Percentiles rank a stretch among this genome's conserved stretches.
Conservation (phyloP, 2,113 vertebrate genomes). For the Cervus canadensis region DNA sequence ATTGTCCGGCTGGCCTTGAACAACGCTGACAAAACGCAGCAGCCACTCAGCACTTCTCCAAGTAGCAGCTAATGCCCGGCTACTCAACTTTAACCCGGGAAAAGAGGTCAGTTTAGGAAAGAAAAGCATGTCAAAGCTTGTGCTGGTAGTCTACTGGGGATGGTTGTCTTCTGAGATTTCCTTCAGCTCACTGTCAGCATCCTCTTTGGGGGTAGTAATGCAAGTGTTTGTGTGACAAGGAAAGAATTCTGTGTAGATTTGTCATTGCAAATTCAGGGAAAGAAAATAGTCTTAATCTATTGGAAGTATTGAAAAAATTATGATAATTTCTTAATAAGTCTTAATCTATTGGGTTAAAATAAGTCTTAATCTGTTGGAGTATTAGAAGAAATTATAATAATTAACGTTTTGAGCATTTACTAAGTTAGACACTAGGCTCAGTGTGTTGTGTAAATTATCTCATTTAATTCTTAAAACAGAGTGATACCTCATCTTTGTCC, state of each 20-base stretch:
- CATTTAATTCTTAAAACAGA: slow-evolving; percentile 48
- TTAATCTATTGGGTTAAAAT: neutral
- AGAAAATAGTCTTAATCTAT: slow-evolving; percentile 65
- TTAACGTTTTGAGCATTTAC: slow-evolving; percentile 32
- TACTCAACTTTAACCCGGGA: slow-evolving; percentile 80
- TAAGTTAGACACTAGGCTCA: neutral
- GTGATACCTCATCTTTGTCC: slow-evolving; percentile 50
- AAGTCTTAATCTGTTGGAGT: slow-evolving; percentile 63
- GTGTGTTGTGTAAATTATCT: slow-evolving; percentile 16
- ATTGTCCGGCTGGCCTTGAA: slow-evolving; percentile 38
- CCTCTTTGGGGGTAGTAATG: slow-evolving; percentile 74
- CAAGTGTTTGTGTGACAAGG: slow-evolving; percentile 64
- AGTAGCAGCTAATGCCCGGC: slow-evolving; percentile 75
- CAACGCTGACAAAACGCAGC: slow-evolving; percentile 76
- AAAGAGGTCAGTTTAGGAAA: slow-evolving; percentile 79
- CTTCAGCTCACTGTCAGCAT: slow-evolving; percentile 76
- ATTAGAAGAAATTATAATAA: slow-evolving; percentile 26
- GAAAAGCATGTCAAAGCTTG: slow-evolving; percentile 76
- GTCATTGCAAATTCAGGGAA: slow-evolving; percentile 45
- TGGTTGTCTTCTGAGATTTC: slow-evolving; percentile 63
- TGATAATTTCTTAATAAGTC: neutral
- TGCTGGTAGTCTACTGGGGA: slow-evolving; percentile 68
- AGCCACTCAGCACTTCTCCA: slow-evolving; percentile 81
- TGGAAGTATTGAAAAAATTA: neutral
- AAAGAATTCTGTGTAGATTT: slow-evolving; percentile 65